These are phyloP conservation scores for Cantharis rufa DNA, from an alignment of 2,888 invertebrate genomes.

Conservation along the genomic window DNA sequence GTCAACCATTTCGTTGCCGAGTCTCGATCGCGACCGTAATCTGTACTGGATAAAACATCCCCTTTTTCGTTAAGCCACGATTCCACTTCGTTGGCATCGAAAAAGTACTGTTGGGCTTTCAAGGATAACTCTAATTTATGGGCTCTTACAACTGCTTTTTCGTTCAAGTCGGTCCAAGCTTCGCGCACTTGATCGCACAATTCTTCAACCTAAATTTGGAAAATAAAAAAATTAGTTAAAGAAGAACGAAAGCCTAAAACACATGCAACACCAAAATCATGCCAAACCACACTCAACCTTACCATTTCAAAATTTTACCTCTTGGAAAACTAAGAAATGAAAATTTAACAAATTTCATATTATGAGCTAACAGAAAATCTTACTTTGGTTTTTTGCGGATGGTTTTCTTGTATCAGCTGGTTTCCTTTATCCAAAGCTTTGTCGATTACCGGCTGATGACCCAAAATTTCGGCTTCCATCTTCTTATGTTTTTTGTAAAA, in stretches of 20 bases:
- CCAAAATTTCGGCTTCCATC: constrained; percentile 84
- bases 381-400: constrained; percentile 80
- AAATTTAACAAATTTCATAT: background rate
- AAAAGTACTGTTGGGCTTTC: constrained; percentile 89
- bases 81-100: constrained; percentile 90
- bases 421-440: constrained; percentile 82
- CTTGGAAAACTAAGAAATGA: background rate
- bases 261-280: background rate
- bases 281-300: background rate
- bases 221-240: background rate
- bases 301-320: background rate
- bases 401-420: constrained; percentile 71
- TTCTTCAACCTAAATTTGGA: constrained; percentile 65
- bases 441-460: constrained; percentile 83
- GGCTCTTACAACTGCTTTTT: constrained; percentile 72
- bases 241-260: background rate
- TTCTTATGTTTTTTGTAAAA: constrained; percentile 93
- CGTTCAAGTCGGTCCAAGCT: constrained; percentile 76
- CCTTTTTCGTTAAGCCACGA: constrained; percentile 90
- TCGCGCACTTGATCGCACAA: constrained; percentile 73
- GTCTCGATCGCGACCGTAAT: constrained; percentile 88
- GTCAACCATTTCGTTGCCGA: constrained; percentile 91
- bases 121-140: constrained; percentile 82
- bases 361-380: constrained; percentile 11
- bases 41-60: constrained; percentile 78